Evolutionary conservation across 2,113 vertebrate species (phyloP).

Genomic region (Regulus satrapa): DNA sequence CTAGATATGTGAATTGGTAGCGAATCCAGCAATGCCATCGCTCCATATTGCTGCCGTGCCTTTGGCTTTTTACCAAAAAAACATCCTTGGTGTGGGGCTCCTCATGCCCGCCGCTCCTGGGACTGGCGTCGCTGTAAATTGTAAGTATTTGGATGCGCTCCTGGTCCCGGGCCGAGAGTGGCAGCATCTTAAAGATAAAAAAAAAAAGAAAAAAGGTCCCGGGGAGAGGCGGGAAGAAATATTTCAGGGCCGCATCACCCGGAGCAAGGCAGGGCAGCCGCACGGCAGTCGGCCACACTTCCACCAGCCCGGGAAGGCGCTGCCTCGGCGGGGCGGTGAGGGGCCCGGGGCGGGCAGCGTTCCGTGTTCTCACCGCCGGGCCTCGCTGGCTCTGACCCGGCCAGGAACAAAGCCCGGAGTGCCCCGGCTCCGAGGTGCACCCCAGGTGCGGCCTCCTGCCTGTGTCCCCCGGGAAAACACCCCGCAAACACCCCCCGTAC

Average conservation of each 20-base stretch:
- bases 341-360: background rate
- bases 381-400: background rate
- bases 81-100: fast-evolving
- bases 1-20: background rate
- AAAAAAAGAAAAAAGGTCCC: background rate
- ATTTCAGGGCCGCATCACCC: background rate
- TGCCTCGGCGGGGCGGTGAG: fast-evolving
- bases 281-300: background rate
- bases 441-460: background rate
- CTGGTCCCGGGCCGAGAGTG: fast-evolving
- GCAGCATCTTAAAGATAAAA: fast-evolving
- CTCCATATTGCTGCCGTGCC: background rate
- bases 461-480: background rate
- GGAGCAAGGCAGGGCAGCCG: too few relatives aligned
- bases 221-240: background rate
- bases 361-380: background rate
- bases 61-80: background rate
- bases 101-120: background rate
- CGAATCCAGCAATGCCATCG: background rate
- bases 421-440: background rate
- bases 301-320: background rate
- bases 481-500: too few relatives aligned
- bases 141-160: background rate
- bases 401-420: background rate
- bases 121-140: background rate